Evolutionary conservation across 2,888 invertebrate genomes (phyloP).

Genomic region (Steinernema hermaphroditum): DNA sequence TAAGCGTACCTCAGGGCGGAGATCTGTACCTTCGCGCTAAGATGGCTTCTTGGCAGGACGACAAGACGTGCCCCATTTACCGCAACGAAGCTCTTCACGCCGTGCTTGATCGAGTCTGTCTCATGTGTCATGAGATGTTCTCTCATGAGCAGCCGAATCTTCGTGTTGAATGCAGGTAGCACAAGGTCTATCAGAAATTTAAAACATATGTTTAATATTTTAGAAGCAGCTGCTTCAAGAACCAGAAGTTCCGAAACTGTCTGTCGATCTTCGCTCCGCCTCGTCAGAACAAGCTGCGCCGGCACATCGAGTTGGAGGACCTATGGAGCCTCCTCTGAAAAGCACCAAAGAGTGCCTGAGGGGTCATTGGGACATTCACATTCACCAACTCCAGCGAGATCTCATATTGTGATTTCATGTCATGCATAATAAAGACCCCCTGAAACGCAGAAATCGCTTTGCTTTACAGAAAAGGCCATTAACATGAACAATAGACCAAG

Average conservation of each 20-base stretch:
- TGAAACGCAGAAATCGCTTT: too few relatives aligned
- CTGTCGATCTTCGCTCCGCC: slow-evolving; percentile 40
- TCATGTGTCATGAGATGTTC: slow-evolving; percentile 49
- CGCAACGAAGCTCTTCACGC: slow-evolving; percentile 42
- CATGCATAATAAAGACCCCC: too few relatives aligned
- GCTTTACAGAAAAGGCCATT: too few relatives aligned
- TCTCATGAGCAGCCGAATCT: slow-evolving; percentile 44
- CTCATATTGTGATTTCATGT: too few relatives aligned
- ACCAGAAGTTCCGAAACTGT: slow-evolving; percentile 42
- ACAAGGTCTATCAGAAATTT: neutral
- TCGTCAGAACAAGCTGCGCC: neutral
- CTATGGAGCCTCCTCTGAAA: too few relatives aligned
- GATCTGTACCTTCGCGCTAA: neutral
- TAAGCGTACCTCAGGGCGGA: too few relatives aligned
- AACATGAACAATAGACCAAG: too few relatives aligned
- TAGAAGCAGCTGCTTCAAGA: slow-evolving; percentile 41
- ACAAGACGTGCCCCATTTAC: neutral
- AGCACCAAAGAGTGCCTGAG: too few relatives aligned
- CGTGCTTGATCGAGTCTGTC: slow-evolving; percentile 49
- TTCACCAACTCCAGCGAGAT: too few relatives aligned
- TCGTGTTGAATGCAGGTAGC: slow-evolving; percentile 44
- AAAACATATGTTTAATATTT: slow-evolving; percentile 19
- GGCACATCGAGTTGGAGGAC: too few relatives aligned
- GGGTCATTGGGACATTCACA: too few relatives aligned
- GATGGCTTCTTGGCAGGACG: neutral